A percentile compares a stretch with the other conserved stretches of the same genome.
Conservation (phyloP, 1,140 invertebrate genomes). For the Brachionus koreanus region DNA sequence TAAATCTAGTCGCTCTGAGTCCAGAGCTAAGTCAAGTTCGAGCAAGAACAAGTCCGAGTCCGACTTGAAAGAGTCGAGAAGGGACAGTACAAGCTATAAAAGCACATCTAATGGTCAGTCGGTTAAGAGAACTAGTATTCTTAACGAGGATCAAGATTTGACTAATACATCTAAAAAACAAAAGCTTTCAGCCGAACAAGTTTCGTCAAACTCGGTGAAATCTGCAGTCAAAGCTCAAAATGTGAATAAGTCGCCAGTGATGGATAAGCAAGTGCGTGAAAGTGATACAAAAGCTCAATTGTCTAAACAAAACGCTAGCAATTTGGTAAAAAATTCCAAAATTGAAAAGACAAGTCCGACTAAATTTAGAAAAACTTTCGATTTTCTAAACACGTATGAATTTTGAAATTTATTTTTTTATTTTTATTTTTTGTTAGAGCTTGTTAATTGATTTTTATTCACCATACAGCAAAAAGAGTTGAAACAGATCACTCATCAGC, state of each 20-base stretch:
- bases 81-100: neutral
- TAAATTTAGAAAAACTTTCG: conserved; percentile 23
- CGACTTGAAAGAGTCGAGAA: neutral
- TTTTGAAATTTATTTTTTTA: neutral
- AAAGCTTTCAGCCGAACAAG: neutral
- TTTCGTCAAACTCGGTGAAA: conserved; percentile 17
- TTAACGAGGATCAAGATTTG: conserved; percentile 1
- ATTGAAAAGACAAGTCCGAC: neutral
- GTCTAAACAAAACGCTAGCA: neutral
- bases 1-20: neutral
- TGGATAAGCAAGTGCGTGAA: neutral
- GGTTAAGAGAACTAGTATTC: conserved; percentile 24
- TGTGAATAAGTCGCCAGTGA: neutral
- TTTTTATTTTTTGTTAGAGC: neutral
- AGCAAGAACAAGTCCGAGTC: neutral
- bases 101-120: conserved; percentile 36
- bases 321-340: neutral
- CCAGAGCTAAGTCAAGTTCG: neutral
- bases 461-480: too few relatives aligned
- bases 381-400: conserved; percentile 28
- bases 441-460: neutral
- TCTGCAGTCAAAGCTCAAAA: neutral
- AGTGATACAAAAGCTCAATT: neutral
- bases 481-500: too few relatives aligned
- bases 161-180: conserved; percentile 40